phyloP scores from a whole-genome alignment of 2,888 invertebrate genomes.

The Oxycera nigricornis region DNA sequence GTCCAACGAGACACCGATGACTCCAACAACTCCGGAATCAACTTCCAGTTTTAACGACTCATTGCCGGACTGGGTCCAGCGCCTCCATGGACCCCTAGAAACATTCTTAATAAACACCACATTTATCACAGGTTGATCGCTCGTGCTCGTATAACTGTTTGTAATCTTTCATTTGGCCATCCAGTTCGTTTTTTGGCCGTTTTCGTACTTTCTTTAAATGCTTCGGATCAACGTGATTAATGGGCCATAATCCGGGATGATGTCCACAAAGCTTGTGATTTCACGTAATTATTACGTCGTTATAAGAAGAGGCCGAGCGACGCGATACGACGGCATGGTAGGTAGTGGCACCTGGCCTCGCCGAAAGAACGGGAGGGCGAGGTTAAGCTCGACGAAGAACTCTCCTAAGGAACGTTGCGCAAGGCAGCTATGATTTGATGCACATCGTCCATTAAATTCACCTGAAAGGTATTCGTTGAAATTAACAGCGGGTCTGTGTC shows the following conservation, averaged over 20 bases:
- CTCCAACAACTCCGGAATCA: neutral
- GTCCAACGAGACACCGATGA: neutral
- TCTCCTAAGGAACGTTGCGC: neutral
- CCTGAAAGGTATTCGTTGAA: conserved; percentile 15
- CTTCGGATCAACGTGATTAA: conserved; percentile 40
- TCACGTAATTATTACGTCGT: conserved; percentile 40
- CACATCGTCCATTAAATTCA: neutral
- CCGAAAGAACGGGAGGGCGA: neutral
- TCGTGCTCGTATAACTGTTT: conserved; percentile 34
- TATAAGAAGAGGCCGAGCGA: neutral
- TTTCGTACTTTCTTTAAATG: conserved; percentile 30
- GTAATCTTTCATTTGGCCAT: conserved; percentile 32
- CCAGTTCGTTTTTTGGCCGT: conserved; percentile 14
- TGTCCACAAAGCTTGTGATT: conserved; percentile 41
- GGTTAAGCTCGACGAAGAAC: neutral
- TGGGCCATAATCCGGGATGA: conserved; percentile 39
- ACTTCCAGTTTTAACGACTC: conserved; percentile 33
- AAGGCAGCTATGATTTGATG: conserved; percentile 21
- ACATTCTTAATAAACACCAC: conserved; percentile 37
- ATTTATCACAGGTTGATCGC: conserved; percentile 40
- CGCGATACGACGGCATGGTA: neutral
- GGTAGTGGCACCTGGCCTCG: neutral
- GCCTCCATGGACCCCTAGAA: conserved; percentile 23
- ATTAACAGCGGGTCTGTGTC: conserved; percentile 13
- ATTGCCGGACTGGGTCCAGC: neutral